Conservation (phyloP, 2,113 vertebrate genomes). For the Lasiurus borealis region DNA sequence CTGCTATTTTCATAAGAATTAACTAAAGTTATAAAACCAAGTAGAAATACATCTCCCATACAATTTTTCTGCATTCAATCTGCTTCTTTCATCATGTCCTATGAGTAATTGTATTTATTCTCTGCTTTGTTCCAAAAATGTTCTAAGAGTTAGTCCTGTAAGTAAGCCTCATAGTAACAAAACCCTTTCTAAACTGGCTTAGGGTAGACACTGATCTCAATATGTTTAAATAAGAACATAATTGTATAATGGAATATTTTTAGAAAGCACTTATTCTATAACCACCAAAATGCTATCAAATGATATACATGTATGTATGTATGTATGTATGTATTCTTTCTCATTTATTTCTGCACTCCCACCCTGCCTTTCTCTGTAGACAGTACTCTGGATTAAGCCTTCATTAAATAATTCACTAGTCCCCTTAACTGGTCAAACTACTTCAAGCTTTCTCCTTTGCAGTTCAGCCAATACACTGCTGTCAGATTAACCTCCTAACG, state of each 20-base stretch:
- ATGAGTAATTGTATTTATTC: slow-evolving; percentile 49
- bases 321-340: background rate
- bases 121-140: slow-evolving; percentile 32
- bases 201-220: background rate
- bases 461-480: background rate
- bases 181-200: background rate
- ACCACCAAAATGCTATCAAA: background rate
- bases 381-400: background rate
- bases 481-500: background rate
- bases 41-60: background rate
- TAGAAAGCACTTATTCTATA: background rate
- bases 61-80: background rate
- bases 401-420: background rate
- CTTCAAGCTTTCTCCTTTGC: background rate
- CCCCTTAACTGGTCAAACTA: background rate
- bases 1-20: background rate
- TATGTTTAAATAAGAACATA: background rate
- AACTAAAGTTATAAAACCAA: slow-evolving; percentile 31
- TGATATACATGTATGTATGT: background rate
- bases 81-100: background rate
- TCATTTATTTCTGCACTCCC: background rate
- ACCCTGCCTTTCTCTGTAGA: background rate
- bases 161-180: slow-evolving; percentile 27
- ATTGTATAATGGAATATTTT: background rate
- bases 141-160: slow-evolving; percentile 22